Base-by-base conservation (phyloP, 37 sponge, comb jelly and placozoan genomes). In the Haliclona indistincta region DNA sequence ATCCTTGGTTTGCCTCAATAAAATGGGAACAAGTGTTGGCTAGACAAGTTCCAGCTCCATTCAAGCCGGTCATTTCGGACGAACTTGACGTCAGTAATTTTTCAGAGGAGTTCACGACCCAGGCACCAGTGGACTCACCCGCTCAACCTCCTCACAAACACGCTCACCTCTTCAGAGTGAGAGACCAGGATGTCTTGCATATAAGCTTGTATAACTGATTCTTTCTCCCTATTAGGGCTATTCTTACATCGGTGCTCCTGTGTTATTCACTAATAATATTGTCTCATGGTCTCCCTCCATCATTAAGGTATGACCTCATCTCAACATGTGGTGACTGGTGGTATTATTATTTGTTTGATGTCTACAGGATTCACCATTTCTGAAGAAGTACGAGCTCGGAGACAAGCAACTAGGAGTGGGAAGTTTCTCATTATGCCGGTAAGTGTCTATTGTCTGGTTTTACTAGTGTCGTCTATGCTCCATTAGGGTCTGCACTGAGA, bases 41-140 rank as follows among this genome's bases (percentile, higher is more conserved):
- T n/a, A 90, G 82, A 78, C 47, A 85, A 36, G 37, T 93, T 8
- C 51, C 86, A 19, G 42, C 94, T 2, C 97, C 97, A 37, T 93
- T 97, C 79, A 70, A 73, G 22, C 97, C 97, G 1, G 75, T 78
- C 43, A 77, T 97, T 20, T n/a, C 71, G 25, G 80, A 54, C 38
- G 97, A 93, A 43, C 43, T 89, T 78, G 97, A 97, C 71, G 85
- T 84, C 23, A 75, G 91, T 1, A 93, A 97, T 84, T 97, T 97
- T 84, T 76, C 97, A 0, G 89, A 88, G 43, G 94, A 97, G 70
- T 97, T 97, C 80, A 97, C 97, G 17, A 63, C 58, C 19, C 86
- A 85, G 65, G 71, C 70, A 11, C 91, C 95, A 0, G 76, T 86
- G 15, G 94, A 93, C 61, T 97, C 97, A 22, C 97, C 97, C 0